Base-by-base conservation (phyloP, 2,797 vertebrate genomes). In the Gallinago nigripennis region DNA sequence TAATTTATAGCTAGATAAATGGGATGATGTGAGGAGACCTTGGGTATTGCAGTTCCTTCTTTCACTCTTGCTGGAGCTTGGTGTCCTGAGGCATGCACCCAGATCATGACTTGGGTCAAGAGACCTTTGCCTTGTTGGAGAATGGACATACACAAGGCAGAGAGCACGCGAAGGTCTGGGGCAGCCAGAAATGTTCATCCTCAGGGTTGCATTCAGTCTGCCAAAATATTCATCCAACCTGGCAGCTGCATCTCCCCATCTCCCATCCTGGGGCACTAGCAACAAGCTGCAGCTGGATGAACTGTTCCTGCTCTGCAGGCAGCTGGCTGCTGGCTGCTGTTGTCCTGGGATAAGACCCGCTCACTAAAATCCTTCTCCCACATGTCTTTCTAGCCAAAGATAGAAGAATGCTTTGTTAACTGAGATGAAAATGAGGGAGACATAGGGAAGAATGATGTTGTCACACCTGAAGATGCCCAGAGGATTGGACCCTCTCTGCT, bases 81-180 rank as follows among this genome's bases (percentile, higher is more conserved):
- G 28, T 77, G 35, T 43, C 41, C 60, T 56, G 54, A 51, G 73
- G 56, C 11, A 4, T 5, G 9, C 19, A 50, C 9, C 7, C 30
- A 23, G 58, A 5, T 39, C 23, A 14, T 14, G 61, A 37, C 25
- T 2, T 35, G 27, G 25, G 60, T 23, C 37, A 65, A 53, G 37
- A n/a, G 11, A 56, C 14, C 48, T 88, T 41, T 60, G 51, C 9
- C 28, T 68, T 68, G 1, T 1, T 56, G 57, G 33, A 53, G 8
- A n/a, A 51, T 0, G 16, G 37, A 63, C 27, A 3, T 1, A 27
- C 28, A 41, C 1, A 13, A 64, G 20, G 25, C 28, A 81, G 53
- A 78, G 77, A 35, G 17, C 12, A 56, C 53, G 50, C 0, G 1
- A 51, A 41, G 46, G 35, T 8, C 31, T 0, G 1, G 7, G 46